These are phyloP conservation scores for Glaucopsyche alexis DNA, from an alignment of 2,888 invertebrate species.

Conservation along the genomic window DNA sequence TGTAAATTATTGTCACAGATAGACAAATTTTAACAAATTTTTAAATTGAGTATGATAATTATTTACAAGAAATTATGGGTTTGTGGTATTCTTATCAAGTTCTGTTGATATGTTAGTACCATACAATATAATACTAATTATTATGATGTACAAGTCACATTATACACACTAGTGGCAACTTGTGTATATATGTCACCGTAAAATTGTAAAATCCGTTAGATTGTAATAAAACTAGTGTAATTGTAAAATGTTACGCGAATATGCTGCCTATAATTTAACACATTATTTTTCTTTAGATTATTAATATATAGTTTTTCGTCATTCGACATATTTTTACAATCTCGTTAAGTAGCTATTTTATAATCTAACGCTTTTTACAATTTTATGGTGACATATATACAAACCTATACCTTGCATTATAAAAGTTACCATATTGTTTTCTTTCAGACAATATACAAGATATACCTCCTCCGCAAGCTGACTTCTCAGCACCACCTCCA, in stretches of 20 bases:
- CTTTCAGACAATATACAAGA: slow-evolving; percentile 69
- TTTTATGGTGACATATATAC: too few relatives aligned
- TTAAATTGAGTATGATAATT: neutral
- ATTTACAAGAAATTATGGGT: neutral
- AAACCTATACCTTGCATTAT: neutral
- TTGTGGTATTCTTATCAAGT: neutral
- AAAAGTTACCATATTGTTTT: neutral
- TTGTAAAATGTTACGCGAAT: too few relatives aligned
- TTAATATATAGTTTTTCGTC: too few relatives aligned
- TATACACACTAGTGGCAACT: neutral
- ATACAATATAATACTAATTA: neutral
- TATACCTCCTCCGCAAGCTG: slow-evolving; percentile 90
- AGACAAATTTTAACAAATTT: neutral
- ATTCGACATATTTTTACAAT: too few relatives aligned
- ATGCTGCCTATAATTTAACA: too few relatives aligned
- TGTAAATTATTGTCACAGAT: slow-evolving; percentile 4
- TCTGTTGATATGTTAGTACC: neutral
- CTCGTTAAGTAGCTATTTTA: too few relatives aligned
- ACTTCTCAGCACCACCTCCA: slow-evolving; percentile 92
- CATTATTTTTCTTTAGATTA: too few relatives aligned
- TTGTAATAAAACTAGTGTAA: too few relatives aligned
- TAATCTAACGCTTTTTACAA: too few relatives aligned
- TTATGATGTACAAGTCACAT: neutral
- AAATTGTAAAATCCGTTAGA: too few relatives aligned
- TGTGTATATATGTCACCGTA: too few relatives aligned